Base-by-base conservation (phyloP, 2,888 invertebrate genomes). In the Himalopsyche kuldschensis region DNA sequence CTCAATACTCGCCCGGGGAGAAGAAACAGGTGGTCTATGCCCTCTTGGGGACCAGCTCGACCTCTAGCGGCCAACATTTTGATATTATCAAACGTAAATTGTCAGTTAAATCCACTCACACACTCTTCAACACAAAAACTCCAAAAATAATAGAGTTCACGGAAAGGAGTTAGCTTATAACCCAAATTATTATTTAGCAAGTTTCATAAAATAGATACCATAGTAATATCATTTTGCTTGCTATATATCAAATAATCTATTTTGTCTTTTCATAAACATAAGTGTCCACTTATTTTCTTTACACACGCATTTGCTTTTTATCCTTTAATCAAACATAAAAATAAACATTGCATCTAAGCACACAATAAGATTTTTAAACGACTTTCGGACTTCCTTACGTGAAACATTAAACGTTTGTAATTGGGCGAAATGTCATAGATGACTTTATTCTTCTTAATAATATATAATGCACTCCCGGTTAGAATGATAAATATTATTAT, bases 11-110 rank as follows among this genome's bases (percentile, higher is more conserved):
- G 88, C 87, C 92, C 91, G 35, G 93, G 93, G 86, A 93, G 88
- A 81, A 93, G 89, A 87, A 93, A 92, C 86, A 92, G 89, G 87
- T 93, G 92, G 88, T 93, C 93, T 87, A 92, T 91, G 86, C 92
- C 92, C 87, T 92, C 92, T 86, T 91, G 90, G 82, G 90, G 90
- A 84, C 90, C 90, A 86, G 89, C 88, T 86, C 88, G 89, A 86
- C 89, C 88, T 81, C 89, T 88, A 80, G 88, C 88, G 84, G 88
- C 88, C 88, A 89, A 88, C 88, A 86, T 85, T 31, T 10, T 63
- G 30, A 32, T 31, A 20, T 41, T n/a, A 75, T 8, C 75, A 55
- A 24, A 55, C 35, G 15, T 48, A 63, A 31, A 32, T 24, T 20
- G 27, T 78, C 15, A 78, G 15, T 35, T 6, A 47, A 46, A 78